Conservation (phyloP, 2,113 vertebrate genomes). For the Daubentonia madagascariensis region DNA sequence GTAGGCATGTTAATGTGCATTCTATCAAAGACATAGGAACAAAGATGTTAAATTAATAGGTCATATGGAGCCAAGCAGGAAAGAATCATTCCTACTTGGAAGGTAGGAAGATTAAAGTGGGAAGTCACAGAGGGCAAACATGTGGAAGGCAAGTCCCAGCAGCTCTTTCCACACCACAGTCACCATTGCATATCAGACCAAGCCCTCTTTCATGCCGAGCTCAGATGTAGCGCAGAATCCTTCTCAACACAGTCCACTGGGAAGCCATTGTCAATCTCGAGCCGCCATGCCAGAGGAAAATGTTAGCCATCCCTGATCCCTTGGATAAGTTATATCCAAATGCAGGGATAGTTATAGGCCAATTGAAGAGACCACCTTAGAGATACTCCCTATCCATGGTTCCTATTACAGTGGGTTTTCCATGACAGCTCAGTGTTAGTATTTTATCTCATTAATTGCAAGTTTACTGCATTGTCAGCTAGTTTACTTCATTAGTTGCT, state of each 20-base stretch:
- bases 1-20: not conserved
- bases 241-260: not conserved
- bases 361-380: not conserved
- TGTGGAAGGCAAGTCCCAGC: not conserved
- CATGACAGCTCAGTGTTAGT: not conserved
- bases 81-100: conserved; percentile 6
- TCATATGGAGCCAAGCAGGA: not conserved
- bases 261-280: not conserved
- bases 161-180: not conserved
- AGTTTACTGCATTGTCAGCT: not conserved
- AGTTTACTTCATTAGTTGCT: not conserved
- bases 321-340: not conserved
- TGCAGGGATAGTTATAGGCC: not conserved
- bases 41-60: conserved; percentile 33
- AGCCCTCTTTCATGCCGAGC: not conserved
- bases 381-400: not conserved
- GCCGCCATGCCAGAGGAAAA: not conserved
- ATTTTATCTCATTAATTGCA: not conserved
- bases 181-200: not conserved
- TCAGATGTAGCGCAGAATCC: not conserved
- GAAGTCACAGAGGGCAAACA: not conserved
- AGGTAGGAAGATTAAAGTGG: not conserved
- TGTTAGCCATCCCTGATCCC: not conserved
- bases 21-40: conserved; percentile 10
- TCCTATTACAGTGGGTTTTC: not conserved